These are phyloP conservation scores for Dromas ardeola DNA, from an alignment of 2,113 vertebrate species.

Conservation along the genomic window DNA sequence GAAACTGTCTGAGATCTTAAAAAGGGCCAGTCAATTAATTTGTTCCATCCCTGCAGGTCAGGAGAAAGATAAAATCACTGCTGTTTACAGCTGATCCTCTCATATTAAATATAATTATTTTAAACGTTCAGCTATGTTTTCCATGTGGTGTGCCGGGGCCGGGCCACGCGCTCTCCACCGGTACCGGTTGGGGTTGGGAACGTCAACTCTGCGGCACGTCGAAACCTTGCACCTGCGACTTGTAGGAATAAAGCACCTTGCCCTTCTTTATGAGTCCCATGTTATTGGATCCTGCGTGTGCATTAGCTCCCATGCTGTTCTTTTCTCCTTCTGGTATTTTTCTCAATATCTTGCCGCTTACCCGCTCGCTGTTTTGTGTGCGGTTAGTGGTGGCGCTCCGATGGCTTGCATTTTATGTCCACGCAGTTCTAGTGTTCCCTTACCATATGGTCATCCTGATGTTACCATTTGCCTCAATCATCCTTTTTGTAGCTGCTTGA, in stretches of 20 bases:
- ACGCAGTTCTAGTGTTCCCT: slow-evolving; percentile 73
- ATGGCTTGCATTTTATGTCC: slow-evolving; percentile 73
- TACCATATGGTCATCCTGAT: slow-evolving; percentile 84
- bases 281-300: background rate
- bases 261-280: background rate
- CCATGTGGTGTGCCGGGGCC: background rate
- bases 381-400: slow-evolving; percentile 33
- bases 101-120: background rate
- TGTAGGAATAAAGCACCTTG: background rate
- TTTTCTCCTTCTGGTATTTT: slow-evolving; percentile 51
- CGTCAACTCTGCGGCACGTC: accelerated
- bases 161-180: accelerated
- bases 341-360: background rate
- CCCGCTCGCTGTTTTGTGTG: background rate
- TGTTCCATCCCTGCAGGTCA: background rate
- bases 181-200: accelerated
- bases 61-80: background rate
- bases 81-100: background rate
- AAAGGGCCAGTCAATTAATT: slow-evolving; percentile 20
- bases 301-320: background rate
- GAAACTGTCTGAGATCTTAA: background rate
- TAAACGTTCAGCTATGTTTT: background rate
- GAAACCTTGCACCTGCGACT: background rate
- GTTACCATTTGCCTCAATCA: slow-evolving; percentile 84
- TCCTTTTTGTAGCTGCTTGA: slow-evolving; percentile 82